Conservation (phyloP, 1,140 invertebrate genomes). For the Lucilia cuprina region DNA sequence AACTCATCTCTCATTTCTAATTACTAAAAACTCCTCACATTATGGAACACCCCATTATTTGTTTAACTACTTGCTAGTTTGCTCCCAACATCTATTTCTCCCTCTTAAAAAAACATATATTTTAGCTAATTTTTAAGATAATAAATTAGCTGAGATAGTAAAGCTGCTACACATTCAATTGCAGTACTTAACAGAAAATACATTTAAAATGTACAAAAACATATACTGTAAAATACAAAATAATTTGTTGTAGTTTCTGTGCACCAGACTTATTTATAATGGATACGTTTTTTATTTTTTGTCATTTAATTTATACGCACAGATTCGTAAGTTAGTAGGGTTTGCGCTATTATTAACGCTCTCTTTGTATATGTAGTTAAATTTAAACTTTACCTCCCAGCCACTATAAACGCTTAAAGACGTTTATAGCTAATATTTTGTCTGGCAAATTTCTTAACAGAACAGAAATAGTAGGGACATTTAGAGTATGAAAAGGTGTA, state of each 20-base stretch:
- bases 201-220: background rate
- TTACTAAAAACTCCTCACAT: too few relatives aligned
- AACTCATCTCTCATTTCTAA: too few relatives aligned
- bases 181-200: background rate
- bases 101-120: background rate
- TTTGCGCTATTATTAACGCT: background rate
- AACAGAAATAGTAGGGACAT: background rate
- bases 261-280: background rate
- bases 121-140: conserved; percentile 1
- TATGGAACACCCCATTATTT: too few relatives aligned
- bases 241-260: background rate
- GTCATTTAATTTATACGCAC: background rate
- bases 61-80: too few relatives aligned
- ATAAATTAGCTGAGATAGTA: background rate
- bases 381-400: background rate
- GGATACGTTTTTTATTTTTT: background rate
- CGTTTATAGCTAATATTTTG: background rate
- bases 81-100: too few relatives aligned
- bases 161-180: background rate
- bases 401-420: background rate
- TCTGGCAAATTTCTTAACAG: background rate
- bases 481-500: background rate
- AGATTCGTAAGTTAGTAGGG: background rate
- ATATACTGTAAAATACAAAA: background rate
- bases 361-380: background rate